Base-by-base conservation (phyloP, 2,888 invertebrate species). In the Drosophila cracens region DNA sequence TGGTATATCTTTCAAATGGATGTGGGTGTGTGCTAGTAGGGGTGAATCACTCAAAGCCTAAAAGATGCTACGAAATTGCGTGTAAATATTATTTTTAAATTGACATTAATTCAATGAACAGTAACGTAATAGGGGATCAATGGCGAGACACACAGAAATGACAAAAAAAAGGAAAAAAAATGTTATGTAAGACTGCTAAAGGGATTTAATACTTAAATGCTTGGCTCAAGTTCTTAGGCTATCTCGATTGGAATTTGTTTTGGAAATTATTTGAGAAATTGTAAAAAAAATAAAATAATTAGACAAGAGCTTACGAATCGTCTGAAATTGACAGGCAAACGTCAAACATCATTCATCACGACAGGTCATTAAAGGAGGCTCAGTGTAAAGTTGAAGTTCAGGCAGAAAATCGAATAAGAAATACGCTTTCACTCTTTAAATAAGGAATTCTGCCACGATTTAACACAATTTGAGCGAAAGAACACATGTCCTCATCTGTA, bases 41-140 rank as follows among this genome's bases (percentile, higher is more conserved):
- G 13, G 56, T 16, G 69, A 81, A 62, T 72, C 65, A 65, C 65
- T 74, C 58, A 33, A 70, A 52, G 51, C 58, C 69, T 67, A 69
- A 61, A 74, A 74, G 67, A 75, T 63, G 67, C 52, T 66, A 31
- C 53, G 60, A 81, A 70, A 75, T 84, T 72, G 77, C 76, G 81
- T 76, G 78, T 78, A 85, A 85, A 89, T 85, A 89, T 84, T 85
- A 72, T 82, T 87, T 76, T 74, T 70, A 85, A 85, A 85, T 89
- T 89, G 90, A 81, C 83, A 82, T 73, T 88, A 82, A 81, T 81
- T 82, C 72, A 79, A 79, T 82, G 74, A 81, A 73, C 85, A 82
- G 81, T 82, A 84, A 81, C 56, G 68, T 75, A 83, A 88, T 77
- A 74, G 61, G 62, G 76, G 69, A 75, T 79, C 79, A 84, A 68